Evolutionary conservation across 2,888 invertebrate genomes (phyloP), one percentile per base, ranked within the genome.

Genomic region (Sicus ferrugineus): DNA sequence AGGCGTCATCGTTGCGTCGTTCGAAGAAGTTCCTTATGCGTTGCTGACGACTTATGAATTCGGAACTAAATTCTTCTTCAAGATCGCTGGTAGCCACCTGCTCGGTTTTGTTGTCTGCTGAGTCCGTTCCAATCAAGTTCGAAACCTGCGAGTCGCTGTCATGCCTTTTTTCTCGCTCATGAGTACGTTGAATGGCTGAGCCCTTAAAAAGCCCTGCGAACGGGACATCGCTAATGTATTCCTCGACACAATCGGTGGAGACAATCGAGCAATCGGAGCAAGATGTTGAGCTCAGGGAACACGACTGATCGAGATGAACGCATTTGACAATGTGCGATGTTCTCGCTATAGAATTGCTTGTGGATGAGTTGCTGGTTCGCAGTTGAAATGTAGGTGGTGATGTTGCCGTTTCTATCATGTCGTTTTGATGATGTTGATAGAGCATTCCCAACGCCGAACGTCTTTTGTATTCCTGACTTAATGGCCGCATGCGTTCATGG

Each of bases 201-300:
- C 94, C 94, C 86, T 93, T 94, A 84, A 93, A 90, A 79, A 94
- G 88, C 84, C 94, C 94, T 90, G 88, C 71, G 84, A 94, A 95
- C 73, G 95, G 94, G 73, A 92, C 90, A 83, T 95, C 95, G 72
- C 93, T 91, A 75, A 93, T 90, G 84, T 91, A 94, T 85, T 94
- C 94, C 85, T 94, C 94, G 70, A 94, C 92, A 78, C 90, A 90
- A 86, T 94, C 94, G 6, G 92, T 91, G 75, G 92, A 92, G 2
- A 82, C 78, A 75, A 92, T 92, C 82, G 93, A 93, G 83, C 94
- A 91, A 70, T 91, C 91, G 62, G 90, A 86, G 3, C 91, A 91
- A 62, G 91, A 89, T 81, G 90, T 90, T 75, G 91, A 90, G 64
- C 89, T 89, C 69, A 94, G 89, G 9, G 93, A 93, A 63, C 92